Evolutionary conservation across 1,140 invertebrate genomes (phyloP).

Genomic region (Chrysopa pallens): DNA sequence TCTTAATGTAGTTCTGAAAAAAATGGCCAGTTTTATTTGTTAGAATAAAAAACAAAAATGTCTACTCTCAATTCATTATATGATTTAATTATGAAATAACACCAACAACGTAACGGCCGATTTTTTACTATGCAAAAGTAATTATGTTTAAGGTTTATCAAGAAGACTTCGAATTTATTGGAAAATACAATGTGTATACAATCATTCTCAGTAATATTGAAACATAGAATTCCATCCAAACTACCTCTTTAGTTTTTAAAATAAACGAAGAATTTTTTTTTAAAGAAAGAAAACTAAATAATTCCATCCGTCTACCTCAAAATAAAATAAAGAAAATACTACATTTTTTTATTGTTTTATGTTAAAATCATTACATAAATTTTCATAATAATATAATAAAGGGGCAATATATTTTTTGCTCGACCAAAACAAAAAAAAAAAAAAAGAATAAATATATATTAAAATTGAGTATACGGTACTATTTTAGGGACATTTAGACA

Average conservation of each 20-base stretch:
- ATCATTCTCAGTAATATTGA: background rate
- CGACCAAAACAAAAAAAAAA: slow-evolving; percentile 1
- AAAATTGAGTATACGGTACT: slow-evolving; percentile 16
- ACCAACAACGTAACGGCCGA: no score
- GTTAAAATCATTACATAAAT: background rate
- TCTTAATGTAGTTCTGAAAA: no score
- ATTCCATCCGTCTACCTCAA: slow-evolving; percentile 26
- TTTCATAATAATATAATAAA: background rate
- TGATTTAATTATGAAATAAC: no score
- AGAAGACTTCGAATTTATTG: slow-evolving; percentile 5
- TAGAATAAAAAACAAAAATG: no score
- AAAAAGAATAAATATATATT: slow-evolving; percentile 15
- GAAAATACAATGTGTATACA: slow-evolving; percentile 9
- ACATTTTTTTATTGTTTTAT: no score
- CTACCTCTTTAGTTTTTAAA: background rate
- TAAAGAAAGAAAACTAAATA: slow-evolving; percentile 4
- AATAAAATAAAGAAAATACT: slow-evolving; percentile 2
- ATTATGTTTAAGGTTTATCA: slow-evolving; percentile 8
- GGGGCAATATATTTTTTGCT: slow-evolving; percentile 1
- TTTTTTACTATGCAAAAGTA: slow-evolving; percentile 4
- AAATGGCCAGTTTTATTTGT: no score
- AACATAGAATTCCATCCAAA: background rate
- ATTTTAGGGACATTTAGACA: background rate
- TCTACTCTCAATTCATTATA: no score
- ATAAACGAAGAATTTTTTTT: background rate